Base-by-base conservation (phyloP, 1,140 invertebrate genomes). In the Epicauta chinensis region DNA sequence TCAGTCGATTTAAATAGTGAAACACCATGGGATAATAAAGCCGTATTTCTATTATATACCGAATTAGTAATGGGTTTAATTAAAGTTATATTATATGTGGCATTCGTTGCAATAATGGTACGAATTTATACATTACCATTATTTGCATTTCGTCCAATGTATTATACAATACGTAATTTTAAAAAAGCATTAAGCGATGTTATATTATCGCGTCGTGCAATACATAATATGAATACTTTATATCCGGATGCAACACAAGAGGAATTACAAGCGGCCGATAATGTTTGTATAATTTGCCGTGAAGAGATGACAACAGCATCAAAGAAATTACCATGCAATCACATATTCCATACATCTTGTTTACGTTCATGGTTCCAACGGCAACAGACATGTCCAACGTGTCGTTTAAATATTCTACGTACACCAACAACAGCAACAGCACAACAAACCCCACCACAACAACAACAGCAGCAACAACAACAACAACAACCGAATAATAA, bases 331-430 rank as follows among this genome's bases (percentile, higher is more conserved):
- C 97, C 97, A 0, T 99, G 97, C 75, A 96, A 97, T 73, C 97
- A 99, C 70, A 98, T 99, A 64, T 99, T 99, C 76, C 97, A 99
- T 72, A 91, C 94, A 15, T 88, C 89, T 23, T 99, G 97, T 73
- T 76, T 99, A n/a, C 82, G 97, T 6, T 65, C 94, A 3, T 99
- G 97, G 97, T 99, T 99, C 74, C 97, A 99, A 76, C 81, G 97
- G 9, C 97, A 99, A 72, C 97, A 99, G 75, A 99, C 97, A 0
- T 99, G 97, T 73, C 97, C 97, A 3, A 99, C 97, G 1, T 99
- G 97, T 73, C 81, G 97, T 13, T 81, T 98, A 38, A 97, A 99
- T 74, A 94, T 99, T 63, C 73, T 98, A 53, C 80, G 89, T 43
- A 81, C 81, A 13, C 78, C 84, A 1, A 73, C 73, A 1, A 62